Percentiles rank a stretch among this genome's conserved stretches.
These are phyloP conservation scores for Spatulosminthurus flaviceps DNA, from an alignment of 2,888 invertebrate species.

Conservation along the genomic window DNA sequence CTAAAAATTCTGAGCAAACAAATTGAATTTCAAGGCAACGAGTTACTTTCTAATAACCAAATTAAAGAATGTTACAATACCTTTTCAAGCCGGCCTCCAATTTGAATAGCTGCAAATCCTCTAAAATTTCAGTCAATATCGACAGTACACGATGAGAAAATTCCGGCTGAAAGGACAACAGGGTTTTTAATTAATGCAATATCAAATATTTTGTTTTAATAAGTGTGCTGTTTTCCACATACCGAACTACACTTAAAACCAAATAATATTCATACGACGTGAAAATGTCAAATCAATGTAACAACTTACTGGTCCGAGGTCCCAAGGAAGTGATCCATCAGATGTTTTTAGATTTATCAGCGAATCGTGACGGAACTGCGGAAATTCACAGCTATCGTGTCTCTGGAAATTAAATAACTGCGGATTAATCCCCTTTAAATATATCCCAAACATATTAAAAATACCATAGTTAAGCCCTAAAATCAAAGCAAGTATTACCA, in stretches of 20 bases:
- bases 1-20: too few species aligned
- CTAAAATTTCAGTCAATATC: slow-evolving; percentile 31
- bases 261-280: too few species aligned
- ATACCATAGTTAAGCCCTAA: neutral
- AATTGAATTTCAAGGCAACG: neutral
- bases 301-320: slow-evolving; percentile 18
- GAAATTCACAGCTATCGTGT: neutral
- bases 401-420: neutral
- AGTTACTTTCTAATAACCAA: neutral
- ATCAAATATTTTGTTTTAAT: too few species aligned
- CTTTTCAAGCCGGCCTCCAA: neutral
- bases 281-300: neutral
- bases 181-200: too few species aligned
- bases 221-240: too few species aligned
- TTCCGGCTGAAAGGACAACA: slow-evolving; percentile 36
- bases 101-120: slow-evolving; percentile 1
- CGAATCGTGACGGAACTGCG: slow-evolving; percentile 43
- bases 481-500: slow-evolving; percentile 24
- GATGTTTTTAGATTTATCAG: slow-evolving; percentile 34
- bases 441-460: too few species aligned
- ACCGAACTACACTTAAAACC: too few species aligned
- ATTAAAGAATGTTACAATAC: neutral
- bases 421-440: neutral
- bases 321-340: slow-evolving; percentile 31
- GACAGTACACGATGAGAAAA: slow-evolving; percentile 30